phyloP scores from a whole-genome alignment of 2,113 vertebrate species.

The Centrocercus urophasianus region DNA sequence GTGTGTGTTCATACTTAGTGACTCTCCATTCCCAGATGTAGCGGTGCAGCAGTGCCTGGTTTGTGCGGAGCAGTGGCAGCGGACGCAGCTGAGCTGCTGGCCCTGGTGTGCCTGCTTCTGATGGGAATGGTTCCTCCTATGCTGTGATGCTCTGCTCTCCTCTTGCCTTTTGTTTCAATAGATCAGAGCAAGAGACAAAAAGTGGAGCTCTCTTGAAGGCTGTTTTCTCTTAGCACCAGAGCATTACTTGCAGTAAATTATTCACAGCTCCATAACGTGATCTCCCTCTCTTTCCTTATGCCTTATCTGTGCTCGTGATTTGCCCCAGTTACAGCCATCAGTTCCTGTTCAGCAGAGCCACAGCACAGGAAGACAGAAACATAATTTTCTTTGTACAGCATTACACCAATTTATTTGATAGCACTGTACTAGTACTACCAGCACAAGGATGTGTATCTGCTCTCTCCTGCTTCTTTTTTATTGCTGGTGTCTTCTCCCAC shows the following conservation, averaged over 20 bases:
- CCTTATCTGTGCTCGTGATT: background rate
- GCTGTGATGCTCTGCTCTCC: background rate
- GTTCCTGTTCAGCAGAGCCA: slow-evolving; percentile 26
- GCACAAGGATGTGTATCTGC: background rate
- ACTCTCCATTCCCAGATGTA: background rate
- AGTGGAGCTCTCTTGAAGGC: background rate
- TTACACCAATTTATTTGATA: background rate
- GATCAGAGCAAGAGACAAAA: slow-evolving; percentile 37
- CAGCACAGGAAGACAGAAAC: background rate
- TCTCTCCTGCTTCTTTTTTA: background rate
- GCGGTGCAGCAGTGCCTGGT: background rate
- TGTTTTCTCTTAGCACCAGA: background rate
- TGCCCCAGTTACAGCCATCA: slow-evolving; percentile 41
- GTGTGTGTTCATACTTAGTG: background rate
- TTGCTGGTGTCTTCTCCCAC: background rate
- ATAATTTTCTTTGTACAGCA: background rate
- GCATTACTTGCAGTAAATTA: slow-evolving; percentile 36
- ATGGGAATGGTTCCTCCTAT: background rate
- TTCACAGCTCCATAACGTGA: background rate
- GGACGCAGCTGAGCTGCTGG: background rate
- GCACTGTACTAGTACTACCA: background rate
- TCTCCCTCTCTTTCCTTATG: background rate
- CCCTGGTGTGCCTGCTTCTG: background rate
- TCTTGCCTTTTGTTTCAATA: slow-evolving; percentile 41
- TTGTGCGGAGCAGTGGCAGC: background rate